Base-by-base conservation (phyloP, 2,113 vertebrate species). In the Natator depressus region DNA sequence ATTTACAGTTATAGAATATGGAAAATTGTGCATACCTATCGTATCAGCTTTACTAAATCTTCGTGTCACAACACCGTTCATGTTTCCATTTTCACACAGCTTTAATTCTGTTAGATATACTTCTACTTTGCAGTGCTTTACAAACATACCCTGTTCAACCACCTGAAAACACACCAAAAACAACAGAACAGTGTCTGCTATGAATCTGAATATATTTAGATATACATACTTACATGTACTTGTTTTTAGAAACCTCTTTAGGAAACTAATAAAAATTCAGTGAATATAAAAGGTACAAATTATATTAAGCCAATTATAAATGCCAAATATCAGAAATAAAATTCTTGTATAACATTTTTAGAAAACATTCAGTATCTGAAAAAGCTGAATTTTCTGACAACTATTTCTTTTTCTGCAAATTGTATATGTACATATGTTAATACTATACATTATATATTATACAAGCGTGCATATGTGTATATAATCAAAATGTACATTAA, bases 11-110 rank as follows among this genome's bases (percentile, higher is more conserved):
- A n/a, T 10, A 3, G 46, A 89, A 31, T 29, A 51, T 80, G 82
- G 85, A 85, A 0, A 82, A 79, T 88, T 81, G 47, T 80, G 49
- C 97, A 93, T 99, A 99, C 99, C 99, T 99, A 99, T 99, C 69
- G 99, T 99, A 98, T 99, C 99, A 49, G 99, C 99, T 99, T 99
- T 99, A 98, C 99, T 99, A 98, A 99, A 99, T 98, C 99, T 99
- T 97, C 99, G 98, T 88, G 99, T 99, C 98, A 99, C 98, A 92
- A 99, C 98, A 76, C 99, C 99, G 97, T 99, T 99, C 98, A 99
- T 99, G 96, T 99, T 99, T 97, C 99, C 98, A 98, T 99, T 99
- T 97, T 99, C 99, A 97, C 99, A 99, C 57, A 99, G 98, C 97
- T 99, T 99, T 96, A 99, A 96, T 98, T 99, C 99, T 24, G 99